Evolutionary conservation across 2,113 vertebrate genomes (phyloP), one percentile per base, ranked within the genome.

Genomic region (Anolis sagrei): DNA sequence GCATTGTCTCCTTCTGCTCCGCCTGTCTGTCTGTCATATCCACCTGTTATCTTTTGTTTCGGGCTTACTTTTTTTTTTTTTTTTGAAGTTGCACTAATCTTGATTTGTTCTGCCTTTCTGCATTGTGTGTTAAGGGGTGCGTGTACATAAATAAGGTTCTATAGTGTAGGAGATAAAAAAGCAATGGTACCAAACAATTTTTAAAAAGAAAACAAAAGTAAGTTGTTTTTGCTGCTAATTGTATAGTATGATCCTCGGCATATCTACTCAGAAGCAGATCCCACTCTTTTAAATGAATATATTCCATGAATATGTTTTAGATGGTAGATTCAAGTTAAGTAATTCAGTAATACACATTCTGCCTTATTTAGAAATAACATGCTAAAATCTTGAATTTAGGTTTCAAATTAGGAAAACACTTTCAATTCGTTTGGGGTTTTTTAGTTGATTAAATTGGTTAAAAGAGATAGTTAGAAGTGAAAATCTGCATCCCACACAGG

Each of bases 11-110:
- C 64, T 32, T 16, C 81, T 61, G 25, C 69, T 80, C 84, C 39
- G 77, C 84, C 77, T 80, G 39, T 49, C 84, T 86, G 77, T 23
- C 77, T 86, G 84, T 86, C 58, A 80, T 36, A 73, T 80, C 84
- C 84, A 86, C 84, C 84, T 86, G 84, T 86, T 86, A 48, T 86
- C 84, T 86, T 86, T 86, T 86, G 84, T 86, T 83, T 64, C 75
- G 72, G 18, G 32, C 11, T 83, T 36, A 79, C 18, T 74, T 74
- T 86, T 74, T 68, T 74, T 68, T 74, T 74, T 86, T 74, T 68
- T 74, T 68, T 54, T 34, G 36, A 80, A 74, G 14, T 69, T 86
- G 70, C 69, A 10, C n/a, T 86, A 86, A 86, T 81, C 84, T 64
- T 73, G 29, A 86, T 86, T 86, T 74, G 68, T 85, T 86, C 84